phyloP scores from a whole-genome alignment of 2,888 invertebrate genomes.

The Netelia melanura region DNA sequence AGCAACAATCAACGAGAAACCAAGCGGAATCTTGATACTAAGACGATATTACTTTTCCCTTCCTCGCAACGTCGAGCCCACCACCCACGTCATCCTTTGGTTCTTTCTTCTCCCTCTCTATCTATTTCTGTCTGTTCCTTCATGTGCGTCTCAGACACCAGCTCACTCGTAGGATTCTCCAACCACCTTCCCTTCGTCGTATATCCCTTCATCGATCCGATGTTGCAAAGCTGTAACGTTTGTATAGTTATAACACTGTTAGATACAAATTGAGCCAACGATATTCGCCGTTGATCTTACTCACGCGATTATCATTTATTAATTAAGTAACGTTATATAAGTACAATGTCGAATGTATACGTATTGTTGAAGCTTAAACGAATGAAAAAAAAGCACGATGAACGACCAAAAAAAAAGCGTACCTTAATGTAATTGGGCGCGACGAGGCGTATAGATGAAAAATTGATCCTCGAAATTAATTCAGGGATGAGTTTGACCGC shows the following conservation, averaged over 20 bases:
- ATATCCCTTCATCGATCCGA: background rate
- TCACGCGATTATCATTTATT: background rate
- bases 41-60: constrained; percentile 37
- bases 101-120: constrained; percentile 30
- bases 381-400: background rate
- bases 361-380: constrained; percentile 19
- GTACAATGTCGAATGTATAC: constrained; percentile 15
- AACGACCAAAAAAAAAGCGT: background rate
- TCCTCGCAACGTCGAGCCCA: constrained; percentile 13
- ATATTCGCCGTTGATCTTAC: background rate
- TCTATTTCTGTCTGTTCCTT: background rate
- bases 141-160: background rate
- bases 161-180: background rate
- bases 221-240: background rate
- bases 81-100: constrained; percentile 11
- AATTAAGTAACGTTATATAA: background rate
- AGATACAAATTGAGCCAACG: background rate
- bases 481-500: background rate
- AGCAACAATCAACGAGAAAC: constrained; percentile 35
- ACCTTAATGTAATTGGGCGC: background rate
- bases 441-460: background rate
- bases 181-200: background rate
- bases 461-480: background rate
- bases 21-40: constrained; percentile 61
- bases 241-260: background rate